A percentile compares a stretch with the other conserved stretches of the same genome.
These are phyloP conservation scores for Columba livia DNA, from an alignment of 2,113 vertebrate genomes.

Conservation along the genomic window DNA sequence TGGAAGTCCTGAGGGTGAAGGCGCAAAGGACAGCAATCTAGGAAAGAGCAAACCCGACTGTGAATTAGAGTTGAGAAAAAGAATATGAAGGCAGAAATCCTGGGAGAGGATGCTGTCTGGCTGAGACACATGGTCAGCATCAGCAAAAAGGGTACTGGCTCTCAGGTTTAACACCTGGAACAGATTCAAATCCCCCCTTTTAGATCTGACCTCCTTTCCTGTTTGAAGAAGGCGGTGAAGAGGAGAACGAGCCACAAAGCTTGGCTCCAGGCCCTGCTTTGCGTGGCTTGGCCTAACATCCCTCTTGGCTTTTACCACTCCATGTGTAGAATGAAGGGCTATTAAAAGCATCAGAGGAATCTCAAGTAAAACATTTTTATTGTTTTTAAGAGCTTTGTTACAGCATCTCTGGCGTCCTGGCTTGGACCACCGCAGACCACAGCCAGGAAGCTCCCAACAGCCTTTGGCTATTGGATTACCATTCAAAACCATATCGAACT, in stretches of 20 bases:
- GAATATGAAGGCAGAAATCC: neutral
- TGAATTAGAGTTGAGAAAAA: neutral
- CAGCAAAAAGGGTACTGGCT: constrained; percentile 6
- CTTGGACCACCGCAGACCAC: neutral
- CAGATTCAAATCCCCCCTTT: constrained; percentile 24
- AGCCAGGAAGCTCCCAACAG: neutral
- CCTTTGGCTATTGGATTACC: neutral
- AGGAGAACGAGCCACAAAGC: neutral
- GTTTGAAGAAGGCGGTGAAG: neutral
- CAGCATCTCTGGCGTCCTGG: neutral
- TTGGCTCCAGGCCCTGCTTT: neutral
- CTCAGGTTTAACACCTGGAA: constrained; percentile 31
- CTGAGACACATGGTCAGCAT: neutral
- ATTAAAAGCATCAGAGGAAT: constrained; percentile 16
- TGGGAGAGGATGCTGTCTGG: constrained; percentile 20
- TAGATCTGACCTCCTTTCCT: constrained; percentile 12
- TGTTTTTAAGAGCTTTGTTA: constrained; percentile 29
- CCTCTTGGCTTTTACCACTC: constrained; percentile 2
- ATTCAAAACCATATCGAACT: neutral
- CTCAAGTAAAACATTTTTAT: constrained; percentile 7
- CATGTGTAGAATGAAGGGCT: neutral
- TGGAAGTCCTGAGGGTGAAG: constrained; percentile 5
- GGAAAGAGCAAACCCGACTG: neutral
- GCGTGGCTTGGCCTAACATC: neutral
- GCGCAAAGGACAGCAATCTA: neutral